Evolutionary conservation across 2,797 vertebrate species (phyloP), one percentile per base, ranked within the genome.

Genomic region (Sebastes matsubarae): DNA sequence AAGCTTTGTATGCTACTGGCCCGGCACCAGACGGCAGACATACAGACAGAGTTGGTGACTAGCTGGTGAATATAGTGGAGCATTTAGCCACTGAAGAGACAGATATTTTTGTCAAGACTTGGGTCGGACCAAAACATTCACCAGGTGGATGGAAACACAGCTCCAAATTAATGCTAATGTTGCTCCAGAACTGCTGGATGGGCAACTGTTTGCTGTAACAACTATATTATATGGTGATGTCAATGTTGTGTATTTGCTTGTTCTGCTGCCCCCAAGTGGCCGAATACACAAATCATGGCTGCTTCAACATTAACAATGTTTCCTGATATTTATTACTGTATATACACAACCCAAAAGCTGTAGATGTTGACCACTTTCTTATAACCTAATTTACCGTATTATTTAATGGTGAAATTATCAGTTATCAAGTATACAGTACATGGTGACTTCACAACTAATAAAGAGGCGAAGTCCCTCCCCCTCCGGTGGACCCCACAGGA

Each of bases 181-280:
- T 63, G 25, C 18, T 60, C 36, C 8, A 50, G 38, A 60, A n/a
- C 32, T n/a, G 64, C 46, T 24, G 18, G 20, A 58, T 42, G 55
- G 29, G 3, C 50, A 42, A 36, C 16, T 50, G 27, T 16, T 46
- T 46, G 55, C n/a, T 14, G 13, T 42, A 55, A 72, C 16, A 68
- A 20, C 64, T 65, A 46, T 46, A 46, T 72, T 13, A 10, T 24
- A 50, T 42, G 14, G 63, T 54, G 70, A 32, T 2, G 7, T 57
- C 16, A 63, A 0, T 59, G 34, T 32, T 66, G 27, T 55, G 34
- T 32, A 20, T 70, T 61, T 58, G 20, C 5, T 69, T 67, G 20
- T 55, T 64, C 30, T 67, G 50, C 87, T 88, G 85, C 76, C 81
- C 68, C 65, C 76, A 75, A 46, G 75, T 88, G 87, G 79, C 4